Evolutionary conservation across 1,140 invertebrate species (phyloP), one percentile per base, ranked within the genome.

Genomic region (Papilio machaon): DNA sequence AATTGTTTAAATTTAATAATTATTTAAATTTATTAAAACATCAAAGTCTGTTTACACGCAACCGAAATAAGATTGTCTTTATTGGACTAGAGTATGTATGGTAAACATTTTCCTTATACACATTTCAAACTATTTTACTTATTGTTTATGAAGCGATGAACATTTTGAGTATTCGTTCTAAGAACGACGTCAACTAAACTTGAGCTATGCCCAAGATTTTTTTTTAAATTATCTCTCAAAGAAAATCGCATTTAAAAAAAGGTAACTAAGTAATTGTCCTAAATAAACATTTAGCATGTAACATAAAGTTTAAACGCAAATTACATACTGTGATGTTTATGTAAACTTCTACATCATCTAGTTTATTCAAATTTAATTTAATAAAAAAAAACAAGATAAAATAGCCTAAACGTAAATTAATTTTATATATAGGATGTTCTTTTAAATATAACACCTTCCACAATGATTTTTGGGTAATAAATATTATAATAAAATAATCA

Each of bases 51-150:
- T 87, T 78, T 81, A 82, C 82, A 85, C 82, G 79, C 85, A 83
- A 87, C 81, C 81, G 83, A 89, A 86, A 86, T 79, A 83, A 82
- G 82, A 87, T 88, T 89, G 88, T 92, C 87, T 94, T 92, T 88
- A 85, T 84, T 89, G 88, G 92, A 94, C 92, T 94, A 94, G 91
- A 94, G 87, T 89, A 86, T 91, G 87, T 89, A 86, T 91, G 91
- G 92, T 94, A 92, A 92, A 89, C 91, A 84, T 90, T 88, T 88
- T 85, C 84, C 89, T 83, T 89, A 89, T 87, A 85, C 75, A 84
- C 43, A 79, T n/a, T 64, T 79, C 19, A n/a, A 46, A 64, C 38
- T 67, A 43, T 46, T 67, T 67, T 46, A 38, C 13, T 60, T 58
- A 47, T 9, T 60, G n/a, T 11, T 43, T 78, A 49, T 58, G 52